Evolutionary conservation across 2,888 invertebrate species (phyloP), one percentile per base, ranked within the genome.

Genomic region (Rapana venosa): DNA sequence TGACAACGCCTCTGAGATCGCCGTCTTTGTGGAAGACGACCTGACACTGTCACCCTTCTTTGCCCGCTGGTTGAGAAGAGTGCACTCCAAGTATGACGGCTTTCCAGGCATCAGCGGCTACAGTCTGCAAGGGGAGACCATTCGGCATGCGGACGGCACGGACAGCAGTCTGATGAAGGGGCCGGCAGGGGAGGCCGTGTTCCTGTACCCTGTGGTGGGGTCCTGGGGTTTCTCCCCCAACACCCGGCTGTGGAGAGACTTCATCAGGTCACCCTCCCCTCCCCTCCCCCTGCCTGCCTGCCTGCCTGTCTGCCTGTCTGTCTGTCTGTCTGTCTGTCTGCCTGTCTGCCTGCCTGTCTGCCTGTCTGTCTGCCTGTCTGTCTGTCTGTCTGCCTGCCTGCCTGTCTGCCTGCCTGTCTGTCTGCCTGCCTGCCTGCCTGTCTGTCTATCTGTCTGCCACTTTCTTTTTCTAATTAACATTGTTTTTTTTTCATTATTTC

Each of bases 1-100:
- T 6, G 83, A 90, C 2, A 91, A 93, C 86, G 92, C 90, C 20
- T 91, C 92, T 13, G 95, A 95, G 91, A 93, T 94, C 22, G 95
- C 93, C 0, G 91, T 95, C 0, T 92, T 95, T 61, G 87, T 95
- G 1, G 95, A 95, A 87, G 95, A 95, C 85, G 95, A 95, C 88
- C 79, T 94, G 26, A 92, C 93, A 22, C 92, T 95, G 1, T 94
- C 95, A 0, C 93, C 91, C 56, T 93, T 91, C 87, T 93, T 94
- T 61, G 95, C 94, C 89, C 91, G 92, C 74, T 95, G 94, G 93
- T 87, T 95, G 56, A 94, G 93, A 90, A 90, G 92, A 30, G 94
- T 93, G 22, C 94, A 94, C 87, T 87, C 87, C 6, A 93, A 93
- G 30, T 95, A 94, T 88, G 92, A 92, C 47, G 77, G 84, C 13